Evolutionary conservation across 2,797 vertebrate genomes (phyloP).

Genomic region (Cynodonichthys magdalenae): DNA sequence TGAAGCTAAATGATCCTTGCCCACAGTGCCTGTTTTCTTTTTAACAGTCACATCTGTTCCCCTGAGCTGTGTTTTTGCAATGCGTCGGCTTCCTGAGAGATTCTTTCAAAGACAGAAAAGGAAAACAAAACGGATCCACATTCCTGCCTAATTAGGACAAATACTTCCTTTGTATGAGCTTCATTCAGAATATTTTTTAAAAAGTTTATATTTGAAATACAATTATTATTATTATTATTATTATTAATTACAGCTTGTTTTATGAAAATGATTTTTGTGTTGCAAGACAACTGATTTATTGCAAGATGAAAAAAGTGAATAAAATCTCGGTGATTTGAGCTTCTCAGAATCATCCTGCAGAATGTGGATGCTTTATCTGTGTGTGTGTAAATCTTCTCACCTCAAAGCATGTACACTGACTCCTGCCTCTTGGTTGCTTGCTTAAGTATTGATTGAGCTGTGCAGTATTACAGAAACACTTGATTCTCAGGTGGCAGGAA

Average conservation of each 20-base stretch:
- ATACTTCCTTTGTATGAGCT: slow-evolving; percentile 1
- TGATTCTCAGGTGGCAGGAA: slow-evolving; percentile 90
- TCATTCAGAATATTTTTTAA: slow-evolving; percentile 1
- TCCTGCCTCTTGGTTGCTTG: slow-evolving; percentile 65
- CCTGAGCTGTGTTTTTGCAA: slow-evolving; percentile 71
- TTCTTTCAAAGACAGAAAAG: slow-evolving; percentile 58
- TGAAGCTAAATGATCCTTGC: slow-evolving; percentile 83
- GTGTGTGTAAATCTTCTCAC: slow-evolving; percentile 69
- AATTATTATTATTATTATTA: slow-evolving; percentile 1
- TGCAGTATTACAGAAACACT: slow-evolving; percentile 87
- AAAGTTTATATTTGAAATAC: not conserved
- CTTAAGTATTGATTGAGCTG: slow-evolving; percentile 86
- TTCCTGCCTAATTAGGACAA: slow-evolving; percentile 36
- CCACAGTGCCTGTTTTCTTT: slow-evolving; percentile 69
- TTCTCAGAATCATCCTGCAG: slow-evolving; percentile 19
- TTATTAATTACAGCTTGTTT: not conserved
- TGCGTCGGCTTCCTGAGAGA: slow-evolving; percentile 68
- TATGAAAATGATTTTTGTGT: not conserved
- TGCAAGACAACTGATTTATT: not conserved
- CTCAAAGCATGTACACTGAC: slow-evolving; percentile 56
- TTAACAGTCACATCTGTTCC: slow-evolving; percentile 76
- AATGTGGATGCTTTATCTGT: slow-evolving; percentile 65
- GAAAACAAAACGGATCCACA: slow-evolving; percentile 47
- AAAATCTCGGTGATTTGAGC: slow-evolving; percentile 1
- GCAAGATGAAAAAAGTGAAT: not conserved